Evolutionary conservation across 2,797 vertebrate species (phyloP).

Genomic region (Malacoraja senta): DNA sequence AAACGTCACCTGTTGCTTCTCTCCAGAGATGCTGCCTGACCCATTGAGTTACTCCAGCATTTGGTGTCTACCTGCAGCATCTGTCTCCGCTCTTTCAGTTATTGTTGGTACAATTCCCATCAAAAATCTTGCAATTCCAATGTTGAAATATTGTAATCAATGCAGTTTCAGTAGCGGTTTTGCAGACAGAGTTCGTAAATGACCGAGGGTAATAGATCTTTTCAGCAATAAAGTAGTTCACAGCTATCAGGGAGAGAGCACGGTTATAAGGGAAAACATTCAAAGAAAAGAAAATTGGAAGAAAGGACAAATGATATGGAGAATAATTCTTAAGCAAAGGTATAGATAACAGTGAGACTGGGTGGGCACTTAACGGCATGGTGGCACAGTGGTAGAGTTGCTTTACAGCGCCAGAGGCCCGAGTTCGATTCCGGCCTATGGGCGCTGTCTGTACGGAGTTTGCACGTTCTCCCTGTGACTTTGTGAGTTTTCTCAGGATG

Average conservation of each 20-base stretch:
- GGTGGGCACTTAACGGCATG: neutral
- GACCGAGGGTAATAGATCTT: neutral
- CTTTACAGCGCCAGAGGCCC: too few species aligned
- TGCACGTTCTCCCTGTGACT: too few species aligned
- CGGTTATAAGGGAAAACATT: neutral
- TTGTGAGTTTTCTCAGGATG: too few species aligned
- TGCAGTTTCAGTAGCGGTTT: neutral
- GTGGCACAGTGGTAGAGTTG: too few species aligned
- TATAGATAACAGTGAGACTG: neutral
- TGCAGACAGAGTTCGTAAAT: neutral
- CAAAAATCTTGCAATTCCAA: neutral
- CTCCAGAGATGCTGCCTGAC: too few species aligned
- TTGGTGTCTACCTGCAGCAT: neutral
- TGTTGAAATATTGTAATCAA: neutral
- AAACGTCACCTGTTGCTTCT: too few species aligned
- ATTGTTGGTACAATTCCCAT: neutral
- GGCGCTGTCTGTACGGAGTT: too few species aligned
- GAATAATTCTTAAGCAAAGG: neutral
- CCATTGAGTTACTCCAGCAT: too few species aligned
- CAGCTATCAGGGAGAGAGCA: neutral
- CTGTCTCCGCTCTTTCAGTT: neutral
- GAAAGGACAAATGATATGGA: neutral
- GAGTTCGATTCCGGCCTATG: too few species aligned
- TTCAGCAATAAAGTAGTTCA: neutral
- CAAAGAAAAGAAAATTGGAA: neutral